Percentiles rank a stretch among this genome's conserved stretches.
Evolutionary conservation across 1,140 invertebrate species (phyloP).

Genomic region (Copidosoma floridanum): DNA sequence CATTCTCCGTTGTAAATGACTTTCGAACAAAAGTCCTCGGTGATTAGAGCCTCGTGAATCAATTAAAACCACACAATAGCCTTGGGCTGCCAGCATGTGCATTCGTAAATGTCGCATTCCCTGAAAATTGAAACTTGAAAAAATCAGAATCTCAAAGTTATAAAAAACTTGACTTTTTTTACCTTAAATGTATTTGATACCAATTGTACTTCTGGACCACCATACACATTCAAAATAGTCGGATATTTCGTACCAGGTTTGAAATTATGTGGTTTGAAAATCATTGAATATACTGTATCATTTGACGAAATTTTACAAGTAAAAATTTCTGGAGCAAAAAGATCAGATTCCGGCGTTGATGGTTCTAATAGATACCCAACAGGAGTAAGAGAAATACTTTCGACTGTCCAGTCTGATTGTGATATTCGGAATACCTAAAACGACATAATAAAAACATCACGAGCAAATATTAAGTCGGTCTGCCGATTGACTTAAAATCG

Average conservation of each 20-base stretch:
- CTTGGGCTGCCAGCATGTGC: slow-evolving; percentile 93
- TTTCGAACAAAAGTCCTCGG: slow-evolving; percentile 88
- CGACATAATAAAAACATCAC: slow-evolving; percentile 7
- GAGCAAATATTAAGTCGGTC: too few relatives aligned
- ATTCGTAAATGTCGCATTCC: slow-evolving; percentile 87
- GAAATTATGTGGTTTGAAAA: slow-evolving; percentile 85
- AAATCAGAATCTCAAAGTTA: slow-evolving; percentile 12
- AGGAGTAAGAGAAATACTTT: slow-evolving; percentile 65
- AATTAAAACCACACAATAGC: slow-evolving; percentile 93
- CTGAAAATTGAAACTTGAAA: slow-evolving; percentile 55
- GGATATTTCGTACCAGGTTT: slow-evolving; percentile 80
- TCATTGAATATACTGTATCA: slow-evolving; percentile 83
- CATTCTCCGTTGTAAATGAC: slow-evolving; percentile 83
- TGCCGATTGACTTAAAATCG: too few relatives aligned
- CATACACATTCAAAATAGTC: slow-evolving; percentile 94
- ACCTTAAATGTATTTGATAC: slow-evolving; percentile 95
- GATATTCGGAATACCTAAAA: slow-evolving; percentile 74
- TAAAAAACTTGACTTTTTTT: background rate
- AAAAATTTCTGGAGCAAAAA: slow-evolving; percentile 73
- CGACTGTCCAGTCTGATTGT: slow-evolving; percentile 64
- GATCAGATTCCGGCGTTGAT: slow-evolving; percentile 59
- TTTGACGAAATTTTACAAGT: slow-evolving; percentile 70
- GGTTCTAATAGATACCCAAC: slow-evolving; percentile 72
- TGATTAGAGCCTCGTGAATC: slow-evolving; percentile 94
- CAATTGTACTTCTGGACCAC: slow-evolving; percentile 95